These are phyloP conservation scores for Syngnathus floridae DNA, from an alignment of 2,113 vertebrate genomes.

Conservation along the genomic window DNA sequence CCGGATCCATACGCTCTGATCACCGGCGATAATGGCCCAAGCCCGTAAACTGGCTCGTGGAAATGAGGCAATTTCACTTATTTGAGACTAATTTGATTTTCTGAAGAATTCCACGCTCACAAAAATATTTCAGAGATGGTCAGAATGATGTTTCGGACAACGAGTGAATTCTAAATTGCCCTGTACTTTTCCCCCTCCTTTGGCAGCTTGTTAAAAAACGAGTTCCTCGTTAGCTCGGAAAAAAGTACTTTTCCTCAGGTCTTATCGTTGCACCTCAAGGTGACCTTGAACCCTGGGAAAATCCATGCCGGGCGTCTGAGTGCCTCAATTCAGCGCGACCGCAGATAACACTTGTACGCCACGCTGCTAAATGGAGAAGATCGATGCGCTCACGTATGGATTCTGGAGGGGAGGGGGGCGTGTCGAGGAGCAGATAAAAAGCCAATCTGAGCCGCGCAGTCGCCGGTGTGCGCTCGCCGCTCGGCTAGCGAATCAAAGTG, in stretches of 20 bases:
- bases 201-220: background rate
- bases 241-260: background rate
- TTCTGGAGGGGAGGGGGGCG: background rate
- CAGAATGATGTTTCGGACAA: no score
- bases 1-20: background rate
- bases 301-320: conserved; percentile 26
- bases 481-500: conserved; percentile 36
- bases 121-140: no score
- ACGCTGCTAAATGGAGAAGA: conserved; percentile 25
- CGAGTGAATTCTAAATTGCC: no score
- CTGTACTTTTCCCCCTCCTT: background rate
- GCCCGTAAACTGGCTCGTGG: no score
- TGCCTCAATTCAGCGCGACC: conserved; percentile 5
- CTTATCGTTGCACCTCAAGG: conserved; percentile 12
- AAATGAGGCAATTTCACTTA: no score
- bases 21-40: background rate
- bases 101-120: no score
- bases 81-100: no score
- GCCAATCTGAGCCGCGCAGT: conserved; percentile 43
- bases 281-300: conserved; percentile 42
- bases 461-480: conserved; percentile 8
- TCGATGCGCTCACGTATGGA: conserved; percentile 38
- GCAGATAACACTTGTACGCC: conserved; percentile 37
- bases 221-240: background rate
- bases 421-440: conserved; percentile 60